Evolutionary conservation across 2,888 invertebrate genomes (phyloP).

Genomic region (Scaeva pyrastri): DNA sequence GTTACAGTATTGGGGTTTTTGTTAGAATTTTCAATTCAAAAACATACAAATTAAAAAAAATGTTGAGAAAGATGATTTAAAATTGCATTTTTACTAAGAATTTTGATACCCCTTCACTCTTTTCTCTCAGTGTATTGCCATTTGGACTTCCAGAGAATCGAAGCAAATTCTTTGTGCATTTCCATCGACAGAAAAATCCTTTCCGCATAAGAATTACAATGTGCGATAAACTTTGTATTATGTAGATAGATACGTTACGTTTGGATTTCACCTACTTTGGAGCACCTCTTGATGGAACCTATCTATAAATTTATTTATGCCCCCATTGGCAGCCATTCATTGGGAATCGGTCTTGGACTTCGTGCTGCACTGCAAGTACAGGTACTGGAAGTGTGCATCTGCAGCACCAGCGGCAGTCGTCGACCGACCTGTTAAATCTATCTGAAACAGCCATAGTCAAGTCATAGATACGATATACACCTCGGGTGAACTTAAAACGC

Average conservation of each 20-base stretch:
- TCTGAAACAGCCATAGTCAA: background rate
- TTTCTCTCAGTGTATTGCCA: background rate
- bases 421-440: background rate
- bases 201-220: slow-evolving; percentile 21
- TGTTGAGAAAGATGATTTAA: too few species aligned
- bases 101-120: background rate
- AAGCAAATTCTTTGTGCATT: slow-evolving; percentile 18
- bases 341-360: too few species aligned
- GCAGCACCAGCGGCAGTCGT: background rate
- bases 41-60: too few species aligned
- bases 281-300: background rate
- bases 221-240: slow-evolving; percentile 14
- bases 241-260: background rate
- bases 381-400: slow-evolving; percentile 27
- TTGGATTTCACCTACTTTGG: slow-evolving; percentile 36
- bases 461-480: slow-evolving; percentile 10
- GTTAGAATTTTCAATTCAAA: too few species aligned
- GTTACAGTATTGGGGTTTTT: too few species aligned
- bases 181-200: slow-evolving; percentile 25
- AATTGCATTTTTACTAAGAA: too few species aligned
- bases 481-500: slow-evolving; percentile 1
- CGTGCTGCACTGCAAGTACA: too few species aligned
- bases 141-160: background rate
- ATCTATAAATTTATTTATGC: background rate
- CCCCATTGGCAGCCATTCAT: background rate